Evolutionary conservation across 2,797 vertebrate genomes (phyloP).

Genomic region (Aldrovandia affinis): DNA sequence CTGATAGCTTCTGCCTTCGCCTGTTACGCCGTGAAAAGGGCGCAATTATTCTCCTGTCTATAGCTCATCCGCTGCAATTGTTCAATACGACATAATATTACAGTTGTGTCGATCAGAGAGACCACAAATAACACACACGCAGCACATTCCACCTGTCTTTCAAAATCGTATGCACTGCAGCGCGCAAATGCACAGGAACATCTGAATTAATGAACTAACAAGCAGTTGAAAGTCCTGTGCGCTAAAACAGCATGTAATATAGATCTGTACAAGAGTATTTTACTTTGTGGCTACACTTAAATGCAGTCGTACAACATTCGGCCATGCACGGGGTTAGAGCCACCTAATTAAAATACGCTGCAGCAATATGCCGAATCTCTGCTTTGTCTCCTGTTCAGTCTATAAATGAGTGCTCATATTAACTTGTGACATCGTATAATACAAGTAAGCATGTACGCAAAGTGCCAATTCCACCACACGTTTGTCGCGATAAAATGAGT

Average conservation of each 20-base stretch:
- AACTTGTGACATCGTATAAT: not conserved
- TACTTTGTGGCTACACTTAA: not conserved
- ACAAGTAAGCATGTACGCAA: not conserved
- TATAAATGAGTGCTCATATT: not conserved
- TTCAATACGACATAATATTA: slow-evolving; percentile 20
- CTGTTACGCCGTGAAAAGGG: slow-evolving; percentile 5
- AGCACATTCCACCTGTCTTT: not conserved
- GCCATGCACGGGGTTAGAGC: not conserved
- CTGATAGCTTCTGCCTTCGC: slow-evolving; percentile 42
- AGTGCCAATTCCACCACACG: not conserved
- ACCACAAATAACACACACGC: not conserved
- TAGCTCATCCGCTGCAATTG: not conserved
- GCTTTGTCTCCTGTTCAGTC: not conserved
- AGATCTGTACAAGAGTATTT: not conserved
- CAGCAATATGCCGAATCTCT: slow-evolving; percentile 12
- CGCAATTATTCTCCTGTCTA: not conserved
- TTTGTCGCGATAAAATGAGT: not conserved
- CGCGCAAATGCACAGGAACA: not conserved
- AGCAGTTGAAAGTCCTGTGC: not conserved
- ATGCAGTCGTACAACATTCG: not conserved
- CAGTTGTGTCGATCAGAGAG: slow-evolving; percentile 22
- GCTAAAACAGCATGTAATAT: not conserved
- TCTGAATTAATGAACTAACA: not conserved
- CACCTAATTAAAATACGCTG: slow-evolving; percentile 16
- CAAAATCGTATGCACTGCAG: not conserved